Evolutionary conservation across 2,888 invertebrate species (phyloP), one percentile per base, ranked within the genome.

Genomic region (Acheta domesticus): DNA sequence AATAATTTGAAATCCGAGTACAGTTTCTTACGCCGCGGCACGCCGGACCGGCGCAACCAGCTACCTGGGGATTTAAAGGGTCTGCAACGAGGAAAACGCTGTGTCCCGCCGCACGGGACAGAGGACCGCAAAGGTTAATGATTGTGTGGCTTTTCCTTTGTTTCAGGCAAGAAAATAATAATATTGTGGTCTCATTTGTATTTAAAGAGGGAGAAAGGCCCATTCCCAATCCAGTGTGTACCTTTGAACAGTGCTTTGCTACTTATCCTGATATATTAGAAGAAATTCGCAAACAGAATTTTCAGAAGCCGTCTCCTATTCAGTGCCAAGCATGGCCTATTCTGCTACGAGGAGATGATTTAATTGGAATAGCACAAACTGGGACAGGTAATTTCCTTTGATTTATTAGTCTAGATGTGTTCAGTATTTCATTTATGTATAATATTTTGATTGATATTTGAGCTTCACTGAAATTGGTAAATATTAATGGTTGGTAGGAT

Each of bases 351-450:
- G 99, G 99, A 0, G 92, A 93, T 85, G 98, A 99, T 87, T 87
- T 98, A 86, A 98, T 99, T 86, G 98, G 98, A 12, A 98, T 99
- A 83, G 98, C 98, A 1, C 98, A 97, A 88, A 96, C 96, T 11
- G 96, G 96, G 80, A 96, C 96, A 21, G 91, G 91, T 86, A 21
- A 75, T 75, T 20, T 21, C 75, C 75, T 78, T 20, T 36, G 21
- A 74, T 48, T 80, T 80, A 36, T 76, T 19, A 76, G 36, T 19
- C 4, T 20, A 4, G 49, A 73, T 49, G 49, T 16, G 19, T n/a
- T 48, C 74, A 74, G 16, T 36, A 77, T 78, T 23, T 21, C 20
- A 20, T 23, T 50, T 76, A 76, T 76, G 23, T 49, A 14, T 14
- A 79, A n/a, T 21, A 77, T 3, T n/a, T 20, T 49, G 14, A 4